These are phyloP conservation scores for Grapholita molesta DNA, from an alignment of 1,140 invertebrate genomes.

Conservation along the genomic window DNA sequence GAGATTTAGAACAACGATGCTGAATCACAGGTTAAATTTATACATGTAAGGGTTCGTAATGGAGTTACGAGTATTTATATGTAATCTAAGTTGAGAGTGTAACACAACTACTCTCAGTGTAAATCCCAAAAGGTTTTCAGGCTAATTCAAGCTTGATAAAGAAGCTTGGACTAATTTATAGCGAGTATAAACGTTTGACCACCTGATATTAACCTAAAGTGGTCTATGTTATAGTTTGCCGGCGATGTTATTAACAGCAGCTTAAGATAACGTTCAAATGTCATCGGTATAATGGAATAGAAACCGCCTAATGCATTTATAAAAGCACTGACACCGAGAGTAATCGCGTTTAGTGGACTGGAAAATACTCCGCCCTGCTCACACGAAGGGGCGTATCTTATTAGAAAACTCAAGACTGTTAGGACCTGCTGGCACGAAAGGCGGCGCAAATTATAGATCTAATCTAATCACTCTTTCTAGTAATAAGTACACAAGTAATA, in stretches of 20 bases:
- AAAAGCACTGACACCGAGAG: conserved; percentile 13
- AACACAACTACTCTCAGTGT: background rate
- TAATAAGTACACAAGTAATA: background rate
- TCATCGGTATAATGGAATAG: conserved; percentile 7
- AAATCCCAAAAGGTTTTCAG: background rate
- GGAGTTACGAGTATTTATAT: no score
- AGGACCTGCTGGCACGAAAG: background rate
- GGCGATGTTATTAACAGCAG: background rate
- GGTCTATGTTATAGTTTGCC: background rate
- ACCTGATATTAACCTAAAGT: background rate
- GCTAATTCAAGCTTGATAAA: background rate
- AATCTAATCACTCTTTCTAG: background rate
- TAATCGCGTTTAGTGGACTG: conserved; percentile 1
- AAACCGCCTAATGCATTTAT: conserved; percentile 25
- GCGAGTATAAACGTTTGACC: background rate
- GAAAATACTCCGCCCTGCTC: background rate
- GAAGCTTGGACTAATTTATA: background rate
- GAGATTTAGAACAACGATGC: background rate
- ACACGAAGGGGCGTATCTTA: background rate
- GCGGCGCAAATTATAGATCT: background rate
- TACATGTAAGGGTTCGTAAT: no score
- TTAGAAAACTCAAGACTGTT: background rate
- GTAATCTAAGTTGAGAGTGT: background rate
- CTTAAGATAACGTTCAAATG: background rate
- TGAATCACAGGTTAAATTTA: background rate